Evolutionary conservation across 92 coral and sea anemone species (phyloP).

Genomic region (Isaurus tuberculatus): DNA sequence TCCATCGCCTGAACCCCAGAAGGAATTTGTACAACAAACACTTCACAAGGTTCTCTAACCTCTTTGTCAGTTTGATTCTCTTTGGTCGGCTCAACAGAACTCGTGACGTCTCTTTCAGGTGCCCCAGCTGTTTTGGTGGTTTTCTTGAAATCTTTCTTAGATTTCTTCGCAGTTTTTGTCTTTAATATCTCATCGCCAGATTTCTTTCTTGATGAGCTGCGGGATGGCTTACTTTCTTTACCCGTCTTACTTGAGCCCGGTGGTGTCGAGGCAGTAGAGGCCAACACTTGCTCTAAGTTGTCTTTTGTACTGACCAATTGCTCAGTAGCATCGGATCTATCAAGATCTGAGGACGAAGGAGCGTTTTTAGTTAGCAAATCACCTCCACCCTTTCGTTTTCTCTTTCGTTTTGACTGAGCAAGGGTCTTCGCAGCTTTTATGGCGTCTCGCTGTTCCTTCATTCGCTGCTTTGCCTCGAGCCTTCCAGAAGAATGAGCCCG

Average conservation of each 20-base stretch:
- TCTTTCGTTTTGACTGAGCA: conserved; percentile 21
- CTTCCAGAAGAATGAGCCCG: conserved; percentile 26
- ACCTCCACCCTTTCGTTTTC: background rate
- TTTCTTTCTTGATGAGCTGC: background rate
- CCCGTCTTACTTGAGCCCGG: background rate
- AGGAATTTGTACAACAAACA: conserved; percentile 5
- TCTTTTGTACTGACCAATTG: background rate
- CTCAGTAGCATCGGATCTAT: background rate
- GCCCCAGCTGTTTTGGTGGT: background rate
- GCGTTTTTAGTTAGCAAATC: background rate
- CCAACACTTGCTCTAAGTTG: background rate
- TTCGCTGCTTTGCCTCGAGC: conserved; percentile 35
- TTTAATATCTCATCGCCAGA: background rate
- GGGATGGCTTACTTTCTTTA: background rate
- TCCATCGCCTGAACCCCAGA: background rate
- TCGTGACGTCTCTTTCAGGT: background rate
- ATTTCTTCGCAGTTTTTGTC: background rate
- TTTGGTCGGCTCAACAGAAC: background rate
- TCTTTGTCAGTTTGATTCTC: background rate
- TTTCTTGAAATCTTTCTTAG: background rate
- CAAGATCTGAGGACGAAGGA: background rate
- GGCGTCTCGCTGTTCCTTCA: conserved; percentile 31
- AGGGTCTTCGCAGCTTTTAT: conserved; percentile 33
- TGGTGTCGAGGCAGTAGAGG: background rate
- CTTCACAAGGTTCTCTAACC: background rate